phyloP scores from a whole-genome alignment of 2,888 invertebrate species.

The Nomada fucata region DNA sequence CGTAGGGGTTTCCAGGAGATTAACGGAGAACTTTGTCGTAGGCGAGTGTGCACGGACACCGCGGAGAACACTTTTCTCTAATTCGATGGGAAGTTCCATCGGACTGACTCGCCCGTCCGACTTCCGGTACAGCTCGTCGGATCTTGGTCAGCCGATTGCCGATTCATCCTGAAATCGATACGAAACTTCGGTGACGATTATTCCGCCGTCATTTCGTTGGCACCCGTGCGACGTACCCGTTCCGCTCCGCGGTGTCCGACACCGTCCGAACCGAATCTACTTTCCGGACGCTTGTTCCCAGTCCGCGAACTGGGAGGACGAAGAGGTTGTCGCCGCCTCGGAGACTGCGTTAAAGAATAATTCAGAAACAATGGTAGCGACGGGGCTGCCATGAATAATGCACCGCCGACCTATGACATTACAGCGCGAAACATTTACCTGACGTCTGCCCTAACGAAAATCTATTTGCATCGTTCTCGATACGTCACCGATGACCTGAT shows the following conservation, averaged over 20 bases:
- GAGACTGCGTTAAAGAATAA: background rate
- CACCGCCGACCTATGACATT: constrained; percentile 19
- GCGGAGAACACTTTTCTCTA: constrained; percentile 78
- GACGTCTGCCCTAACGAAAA: constrained; percentile 16
- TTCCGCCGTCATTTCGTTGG: constrained; percentile 32
- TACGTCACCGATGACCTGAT: background rate
- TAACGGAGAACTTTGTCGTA: constrained; percentile 77
- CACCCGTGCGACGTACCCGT: background rate
- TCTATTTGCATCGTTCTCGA: constrained; percentile 15
- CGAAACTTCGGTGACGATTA: constrained; percentile 64
- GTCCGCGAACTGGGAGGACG: background rate
- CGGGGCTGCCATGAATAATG: background rate
- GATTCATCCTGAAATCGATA: constrained; percentile 59
- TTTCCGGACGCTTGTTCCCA: too few relatives aligned
- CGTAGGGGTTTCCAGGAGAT: constrained; percentile 74
- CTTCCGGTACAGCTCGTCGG: constrained; percentile 62
- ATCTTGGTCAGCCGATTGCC: constrained; percentile 70
- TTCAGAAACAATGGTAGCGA: background rate
- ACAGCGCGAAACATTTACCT: background rate
- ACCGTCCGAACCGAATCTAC: background rate
- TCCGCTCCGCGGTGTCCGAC: background rate
- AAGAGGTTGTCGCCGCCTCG: background rate
- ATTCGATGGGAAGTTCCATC: constrained; percentile 77
- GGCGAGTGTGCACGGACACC: constrained; percentile 68
- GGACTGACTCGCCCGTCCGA: constrained; percentile 57